Evolutionary conservation across 2,888 invertebrate genomes (phyloP), one percentile per base, ranked within the genome.

Genomic region (Baccha elongata): DNA sequence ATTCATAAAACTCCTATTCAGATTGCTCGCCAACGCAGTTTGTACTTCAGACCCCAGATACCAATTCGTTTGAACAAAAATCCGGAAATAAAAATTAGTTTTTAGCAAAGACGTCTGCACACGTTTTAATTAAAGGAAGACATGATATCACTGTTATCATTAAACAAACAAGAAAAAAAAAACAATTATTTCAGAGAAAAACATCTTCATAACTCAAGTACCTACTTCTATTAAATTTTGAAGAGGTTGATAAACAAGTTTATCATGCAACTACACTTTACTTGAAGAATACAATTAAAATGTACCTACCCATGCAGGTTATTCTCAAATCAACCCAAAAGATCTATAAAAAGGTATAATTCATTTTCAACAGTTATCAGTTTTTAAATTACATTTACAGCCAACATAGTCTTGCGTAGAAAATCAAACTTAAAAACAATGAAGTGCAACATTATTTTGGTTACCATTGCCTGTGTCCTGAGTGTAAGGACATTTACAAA

Each of bases 291-390:
- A 32, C 44, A 46, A 60, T 79, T 1, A 72, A n/a, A n/a, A 8
- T 10, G 13, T 58, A 74, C n/a, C n/a, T 6, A 26, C 58, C 68
- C 17, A 4, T 15, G 2, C 15, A 1, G 2, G 7, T 17, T 13
- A 44, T 19, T 32, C 7, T 3, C 11, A 37, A 65, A 21, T 7
- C 10, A 8, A 23, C n/a, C 13, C 3, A 0, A 52, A 6, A 15
- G 1, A 26, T 17, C 37, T 80, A 80, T 80, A 80, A 65, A 79
- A 69, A 37, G n/a, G 44, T 17, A 10, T 2, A 13, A 13, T 8
- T 13, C 21, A 26, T 17, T n/a, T 11, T 0, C 19, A 46, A 2
- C 23, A 21, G 8, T 11, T 50, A 62, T 35, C 37, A 80, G 74
- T 79, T 46, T 13, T 17, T 13, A 8, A 15, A 21, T 21, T 21